Conservation (phyloP, 2,888 invertebrate genomes). For the Ctenicera cuprea region DNA sequence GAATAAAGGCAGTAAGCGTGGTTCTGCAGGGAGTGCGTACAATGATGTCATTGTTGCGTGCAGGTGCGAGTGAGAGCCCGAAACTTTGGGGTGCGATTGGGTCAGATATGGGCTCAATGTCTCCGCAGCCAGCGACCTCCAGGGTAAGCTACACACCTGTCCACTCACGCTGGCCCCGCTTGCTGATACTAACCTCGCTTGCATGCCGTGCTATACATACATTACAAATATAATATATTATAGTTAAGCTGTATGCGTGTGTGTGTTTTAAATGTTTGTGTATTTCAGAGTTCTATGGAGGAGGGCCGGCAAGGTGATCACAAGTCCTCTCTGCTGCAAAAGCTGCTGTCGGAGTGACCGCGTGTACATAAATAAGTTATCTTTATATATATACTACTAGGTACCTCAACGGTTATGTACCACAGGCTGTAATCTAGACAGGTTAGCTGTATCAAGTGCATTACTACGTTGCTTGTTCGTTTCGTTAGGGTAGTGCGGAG, state of each 20-base stretch:
- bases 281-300: conserved; percentile 83
- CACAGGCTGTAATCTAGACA: conserved; percentile 74
- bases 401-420: conserved; percentile 73
- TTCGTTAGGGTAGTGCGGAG: conserved; percentile 66
- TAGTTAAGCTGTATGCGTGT: neutral
- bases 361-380: conserved; percentile 71
- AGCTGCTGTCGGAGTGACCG: conserved; percentile 88
- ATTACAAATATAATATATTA: conserved; percentile 1
- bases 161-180: conserved; percentile 66
- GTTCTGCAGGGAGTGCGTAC: conserved; percentile 69
- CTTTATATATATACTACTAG: conserved; percentile 63
- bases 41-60: conserved; percentile 73
- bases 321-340: conserved; percentile 88
- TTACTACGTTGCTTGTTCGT: conserved; percentile 72
- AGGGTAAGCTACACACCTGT: conserved; percentile 77
- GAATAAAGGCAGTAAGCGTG: conserved; percentile 49
- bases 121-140: conserved; percentile 76
- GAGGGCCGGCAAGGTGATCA: conserved; percentile 86
- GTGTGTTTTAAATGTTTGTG: neutral
- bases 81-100: conserved; percentile 75
- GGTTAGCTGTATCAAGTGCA: conserved; percentile 74
- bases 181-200: conserved; percentile 64
- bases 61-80: conserved; percentile 75
- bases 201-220: conserved; percentile 56
- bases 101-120: conserved; percentile 74